Base-by-base conservation (phyloP, 2,113 vertebrate genomes). In the Anthoscopus minutus region DNA sequence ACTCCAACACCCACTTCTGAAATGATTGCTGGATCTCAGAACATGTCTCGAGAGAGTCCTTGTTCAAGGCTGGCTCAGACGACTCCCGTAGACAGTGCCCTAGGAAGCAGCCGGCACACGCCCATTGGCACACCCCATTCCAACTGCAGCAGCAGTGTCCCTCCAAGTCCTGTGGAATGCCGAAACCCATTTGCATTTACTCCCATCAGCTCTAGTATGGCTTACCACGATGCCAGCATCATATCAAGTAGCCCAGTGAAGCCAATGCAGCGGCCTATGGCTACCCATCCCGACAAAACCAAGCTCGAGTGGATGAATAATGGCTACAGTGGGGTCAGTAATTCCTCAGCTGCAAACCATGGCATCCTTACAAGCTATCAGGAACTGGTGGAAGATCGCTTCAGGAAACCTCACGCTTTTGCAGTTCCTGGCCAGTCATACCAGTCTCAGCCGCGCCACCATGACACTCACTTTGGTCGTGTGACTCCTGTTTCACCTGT, bases 241-340 rank as follows among this genome's bases (percentile, higher is more conserved):
- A 97, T 99, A 86, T 99, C 99, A 3, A 99, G 98, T 89, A 99
- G 99, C 84, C 99, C 99, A 1, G 99, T 99, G 73, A 99, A 99
- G 94, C 99, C 99, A 4, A 99, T 99, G 99, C 99, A 99, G 96
- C 98, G 99, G 93, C 99, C 99, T 11, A 99, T 98, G 98, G 99
- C 99, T 77, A 99, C 99, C 25, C 99, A 99, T 89, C 99, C 99
- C 1, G 99, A 99, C 96, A 99, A 99, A 97, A 98, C 99, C 84
- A 98, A 99, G 93, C 98, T 99, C 4, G 99, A 99, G 88, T 99
- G 99, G 99, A 99, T 99, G 99, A 99, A 98, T 81, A 99, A 98
- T 4, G 99, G 98, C 67, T 99, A 99, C 79, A 96, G 96, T 4
- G 97, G 97, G 11, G 97, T 98, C 6, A 97, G 97, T 51, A 98